Evolutionary conservation across 2,888 invertebrate species (phyloP).

Genomic region (Troides aeacus): DNA sequence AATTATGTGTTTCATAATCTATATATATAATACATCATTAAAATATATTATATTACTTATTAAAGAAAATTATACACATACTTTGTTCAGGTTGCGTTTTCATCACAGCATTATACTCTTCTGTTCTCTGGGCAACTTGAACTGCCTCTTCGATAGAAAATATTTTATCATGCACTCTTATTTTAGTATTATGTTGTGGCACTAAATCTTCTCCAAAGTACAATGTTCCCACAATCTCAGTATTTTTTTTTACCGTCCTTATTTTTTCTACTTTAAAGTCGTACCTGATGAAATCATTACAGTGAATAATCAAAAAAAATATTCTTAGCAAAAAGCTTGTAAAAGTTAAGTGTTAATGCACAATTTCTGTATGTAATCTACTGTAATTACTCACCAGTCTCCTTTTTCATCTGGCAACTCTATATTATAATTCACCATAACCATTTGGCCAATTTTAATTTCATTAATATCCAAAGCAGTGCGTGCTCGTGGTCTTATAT

Average conservation of each 20-base stretch:
- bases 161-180: conserved; percentile 82
- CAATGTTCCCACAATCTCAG: conserved; percentile 79
- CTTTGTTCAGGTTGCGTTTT: conserved; percentile 56
- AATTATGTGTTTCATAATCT: too few relatives aligned
- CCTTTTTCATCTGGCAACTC: conserved; percentile 84
- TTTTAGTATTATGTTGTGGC: conserved; percentile 80
- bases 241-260: conserved; percentile 56
- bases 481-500: conserved; percentile 85
- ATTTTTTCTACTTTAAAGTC: conserved; percentile 78
- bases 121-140: conserved; percentile 64
- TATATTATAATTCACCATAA: conserved; percentile 88
- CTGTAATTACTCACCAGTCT: conserved; percentile 80
- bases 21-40: too few relatives aligned
- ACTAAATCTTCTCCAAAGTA: conserved; percentile 77
- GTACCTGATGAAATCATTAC: conserved; percentile 56
- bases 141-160: conserved; percentile 82
- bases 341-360: too few relatives aligned
- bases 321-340: too few relatives aligned
- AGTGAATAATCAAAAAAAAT: too few relatives aligned
- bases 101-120: conserved; percentile 61
- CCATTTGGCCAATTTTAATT: conserved; percentile 79
- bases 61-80: conserved; percentile 38
- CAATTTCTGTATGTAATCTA: too few relatives aligned
- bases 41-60: too few relatives aligned
- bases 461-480: conserved; percentile 73